These are phyloP conservation scores for Triops cancriformis DNA, from an alignment of 1,140 invertebrate species.

Conservation along the genomic window DNA sequence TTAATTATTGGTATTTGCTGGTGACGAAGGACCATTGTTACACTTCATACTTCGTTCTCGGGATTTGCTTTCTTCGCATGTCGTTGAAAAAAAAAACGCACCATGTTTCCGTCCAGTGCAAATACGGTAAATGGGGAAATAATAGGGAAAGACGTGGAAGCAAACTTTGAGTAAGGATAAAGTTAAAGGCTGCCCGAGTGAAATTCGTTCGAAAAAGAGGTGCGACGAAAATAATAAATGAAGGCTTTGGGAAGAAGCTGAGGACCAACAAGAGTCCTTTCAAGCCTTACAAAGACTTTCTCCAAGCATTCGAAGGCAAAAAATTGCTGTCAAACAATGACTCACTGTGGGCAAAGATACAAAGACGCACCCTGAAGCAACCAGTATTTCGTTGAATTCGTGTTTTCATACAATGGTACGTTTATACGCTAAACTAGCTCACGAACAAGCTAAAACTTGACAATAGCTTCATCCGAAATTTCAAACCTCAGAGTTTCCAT, in stretches of 20 bases:
- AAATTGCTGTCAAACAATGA: background rate
- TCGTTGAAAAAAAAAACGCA: background rate
- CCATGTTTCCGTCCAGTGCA: background rate
- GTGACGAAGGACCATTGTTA: background rate
- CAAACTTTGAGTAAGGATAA: background rate
- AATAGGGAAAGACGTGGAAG: background rate
- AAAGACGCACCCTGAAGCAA: background rate
- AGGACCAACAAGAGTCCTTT: background rate
- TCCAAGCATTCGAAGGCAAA: background rate
- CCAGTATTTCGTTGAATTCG: background rate
- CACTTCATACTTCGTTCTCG: background rate
- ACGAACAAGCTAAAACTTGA: background rate
- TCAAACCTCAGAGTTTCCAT: background rate
- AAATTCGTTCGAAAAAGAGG: background rate
- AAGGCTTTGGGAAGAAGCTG: background rate
- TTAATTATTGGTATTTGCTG: background rate
- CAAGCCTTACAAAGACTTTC: background rate
- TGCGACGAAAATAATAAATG: background rate
- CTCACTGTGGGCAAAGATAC: background rate
- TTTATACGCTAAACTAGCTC: background rate
- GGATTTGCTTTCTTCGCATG: background rate
- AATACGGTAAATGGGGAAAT: background rate
- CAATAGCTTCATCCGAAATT: background rate
- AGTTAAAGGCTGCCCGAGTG: background rate
- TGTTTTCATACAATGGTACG: background rate